Evolutionary conservation across 2,113 vertebrate genomes (phyloP).

Genomic region (Salvator merianae): DNA sequence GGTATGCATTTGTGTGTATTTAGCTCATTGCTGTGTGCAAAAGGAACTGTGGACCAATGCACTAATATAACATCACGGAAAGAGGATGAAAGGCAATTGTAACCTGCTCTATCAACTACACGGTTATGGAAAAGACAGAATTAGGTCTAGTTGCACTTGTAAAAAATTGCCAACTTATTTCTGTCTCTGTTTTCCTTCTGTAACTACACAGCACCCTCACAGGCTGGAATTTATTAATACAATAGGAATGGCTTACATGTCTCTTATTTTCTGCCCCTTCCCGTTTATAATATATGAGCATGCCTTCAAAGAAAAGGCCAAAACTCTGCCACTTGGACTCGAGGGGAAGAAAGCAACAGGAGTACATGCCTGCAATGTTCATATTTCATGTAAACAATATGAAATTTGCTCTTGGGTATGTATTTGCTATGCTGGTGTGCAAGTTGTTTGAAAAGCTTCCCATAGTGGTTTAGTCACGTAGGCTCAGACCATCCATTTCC

Average conservation of each 20-base stretch:
- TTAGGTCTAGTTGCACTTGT: background rate
- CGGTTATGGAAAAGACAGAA: too few relatives aligned
- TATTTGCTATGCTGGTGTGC: background rate
- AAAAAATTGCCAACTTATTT: background rate
- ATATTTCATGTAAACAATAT: background rate
- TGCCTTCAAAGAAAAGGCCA: background rate
- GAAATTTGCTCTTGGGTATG: background rate
- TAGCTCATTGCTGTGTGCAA: background rate
- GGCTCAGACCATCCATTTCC: background rate
- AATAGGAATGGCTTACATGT: background rate
- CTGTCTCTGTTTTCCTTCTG: background rate
- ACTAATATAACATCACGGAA: background rate
- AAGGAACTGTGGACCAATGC: background rate
- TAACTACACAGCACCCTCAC: too few relatives aligned
- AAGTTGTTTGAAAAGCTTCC: background rate
- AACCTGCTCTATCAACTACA: too few relatives aligned
- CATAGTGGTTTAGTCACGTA: background rate
- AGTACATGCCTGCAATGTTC: background rate
- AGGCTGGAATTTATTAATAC: background rate
- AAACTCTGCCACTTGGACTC: background rate
- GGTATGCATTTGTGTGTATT: background rate
- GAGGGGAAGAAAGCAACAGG: background rate
- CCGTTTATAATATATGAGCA: background rate
- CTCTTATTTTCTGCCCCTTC: background rate
- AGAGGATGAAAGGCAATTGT: background rate